Conservation (phyloP, 2,888 invertebrate genomes). For the Flexamia atlantica region DNA sequence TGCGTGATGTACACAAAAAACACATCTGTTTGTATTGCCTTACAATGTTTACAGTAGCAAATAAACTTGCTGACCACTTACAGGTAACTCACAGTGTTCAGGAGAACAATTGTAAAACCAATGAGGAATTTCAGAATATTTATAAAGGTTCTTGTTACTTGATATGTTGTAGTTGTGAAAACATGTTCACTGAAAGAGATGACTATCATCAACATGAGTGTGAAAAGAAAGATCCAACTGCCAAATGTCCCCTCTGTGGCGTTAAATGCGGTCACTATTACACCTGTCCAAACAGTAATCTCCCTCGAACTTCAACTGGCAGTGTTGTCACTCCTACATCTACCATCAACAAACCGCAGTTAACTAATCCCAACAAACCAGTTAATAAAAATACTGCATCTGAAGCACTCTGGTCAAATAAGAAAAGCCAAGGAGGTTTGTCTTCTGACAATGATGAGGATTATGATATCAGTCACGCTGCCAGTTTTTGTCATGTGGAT, state of each 20-base stretch:
- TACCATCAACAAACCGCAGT: background rate
- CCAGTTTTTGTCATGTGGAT: constrained; percentile 65
- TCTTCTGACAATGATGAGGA: constrained; percentile 55
- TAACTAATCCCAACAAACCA: background rate
- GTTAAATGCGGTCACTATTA: constrained; percentile 73
- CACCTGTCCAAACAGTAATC: constrained; percentile 72
- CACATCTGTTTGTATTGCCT: constrained; percentile 91
- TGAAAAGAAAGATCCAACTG: constrained; percentile 71
- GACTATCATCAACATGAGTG: constrained; percentile 89
- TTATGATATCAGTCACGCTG: constrained; percentile 67
- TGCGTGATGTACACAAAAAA: constrained; percentile 89
- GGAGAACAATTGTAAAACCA: constrained; percentile 82
- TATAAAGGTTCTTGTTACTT: constrained; percentile 85
- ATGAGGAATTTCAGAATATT: constrained; percentile 81
- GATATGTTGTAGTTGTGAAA: constrained; percentile 89
- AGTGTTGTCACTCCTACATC: background rate
- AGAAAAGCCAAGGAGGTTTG: constrained; percentile 31
- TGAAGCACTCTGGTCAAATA: constrained; percentile 17
- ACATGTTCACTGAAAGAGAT: constrained; percentile 83
- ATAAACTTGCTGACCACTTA: constrained; percentile 87
- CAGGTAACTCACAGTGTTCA: constrained; percentile 87
- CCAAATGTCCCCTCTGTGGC: constrained; percentile 74
- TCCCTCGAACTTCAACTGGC: background rate
- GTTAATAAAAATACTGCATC: background rate
- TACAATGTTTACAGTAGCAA: constrained; percentile 89